Percentiles rank a stretch among this genome's conserved stretches.
Conservation (phyloP, 2,888 invertebrate species). For the Melangyna quadrimaculata region DNA sequence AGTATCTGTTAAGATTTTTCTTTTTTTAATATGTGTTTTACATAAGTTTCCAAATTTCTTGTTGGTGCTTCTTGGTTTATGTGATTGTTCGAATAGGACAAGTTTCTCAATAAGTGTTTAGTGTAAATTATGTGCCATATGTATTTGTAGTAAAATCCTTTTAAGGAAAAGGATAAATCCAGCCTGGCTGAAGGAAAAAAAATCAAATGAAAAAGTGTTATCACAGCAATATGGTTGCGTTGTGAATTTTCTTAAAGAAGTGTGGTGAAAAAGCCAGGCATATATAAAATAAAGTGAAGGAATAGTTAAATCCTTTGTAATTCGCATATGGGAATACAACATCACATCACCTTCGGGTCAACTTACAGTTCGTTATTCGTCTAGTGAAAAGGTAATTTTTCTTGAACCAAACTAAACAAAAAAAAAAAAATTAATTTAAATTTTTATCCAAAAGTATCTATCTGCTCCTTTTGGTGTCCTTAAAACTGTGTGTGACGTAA, state of each 20-base stretch:
- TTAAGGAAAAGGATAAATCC: conserved; percentile 25
- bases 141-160: conserved; percentile 27
- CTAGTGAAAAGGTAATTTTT: conserved; percentile 61
- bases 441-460: neutral
- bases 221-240: conserved; percentile 37
- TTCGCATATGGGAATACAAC: conserved; percentile 54
- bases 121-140: conserved; percentile 50
- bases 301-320: conserved; percentile 34
- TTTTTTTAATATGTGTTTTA: conserved; percentile 22
- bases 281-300: conserved; percentile 1
- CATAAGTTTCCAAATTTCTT: conserved; percentile 34
- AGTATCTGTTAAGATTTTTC: conserved; percentile 23
- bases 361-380: conserved; percentile 31
- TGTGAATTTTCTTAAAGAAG: conserved; percentile 51
- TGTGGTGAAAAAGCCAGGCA: conserved; percentile 45
- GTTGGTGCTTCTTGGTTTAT: conserved; percentile 15
- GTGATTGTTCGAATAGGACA: conserved; percentile 20
- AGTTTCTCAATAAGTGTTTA: conserved; percentile 20
- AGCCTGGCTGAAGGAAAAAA: conserved; percentile 27
- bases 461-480: conserved; percentile 21
- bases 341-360: neutral
- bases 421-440: neutral
- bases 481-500: conserved; percentile 61
- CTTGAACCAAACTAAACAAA: neutral
- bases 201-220: conserved; percentile 39